These are phyloP conservation scores for Sipha maydis DNA, from an alignment of 2,888 invertebrate species.

Conservation along the genomic window DNA sequence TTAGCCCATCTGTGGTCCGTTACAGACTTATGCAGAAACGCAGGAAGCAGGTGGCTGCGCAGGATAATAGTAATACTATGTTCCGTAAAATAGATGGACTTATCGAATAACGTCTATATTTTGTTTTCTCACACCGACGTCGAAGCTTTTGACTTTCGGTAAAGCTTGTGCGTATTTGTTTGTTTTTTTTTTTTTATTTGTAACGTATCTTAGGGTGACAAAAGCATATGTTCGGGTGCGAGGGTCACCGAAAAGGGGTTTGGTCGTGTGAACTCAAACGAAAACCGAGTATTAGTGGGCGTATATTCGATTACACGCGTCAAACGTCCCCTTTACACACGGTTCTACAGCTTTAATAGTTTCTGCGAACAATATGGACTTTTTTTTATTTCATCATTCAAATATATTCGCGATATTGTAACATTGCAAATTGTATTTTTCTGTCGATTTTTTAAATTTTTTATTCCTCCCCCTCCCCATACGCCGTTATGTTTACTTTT, in stretches of 20 bases:
- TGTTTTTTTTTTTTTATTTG: background rate
- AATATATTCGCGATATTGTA: background rate
- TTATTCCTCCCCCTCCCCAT: too few species aligned
- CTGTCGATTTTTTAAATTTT: background rate
- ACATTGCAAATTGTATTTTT: too few species aligned
- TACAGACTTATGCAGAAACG: conserved; percentile 47
- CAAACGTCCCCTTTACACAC: conserved; percentile 47
- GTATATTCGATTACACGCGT: conserved; percentile 61
- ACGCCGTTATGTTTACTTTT: background rate
- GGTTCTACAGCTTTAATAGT: conserved; percentile 29
- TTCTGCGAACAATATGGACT: conserved; percentile 41
- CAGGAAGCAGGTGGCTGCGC: conserved; percentile 55
- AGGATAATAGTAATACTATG: background rate
- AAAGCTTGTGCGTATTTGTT: conserved; percentile 1
- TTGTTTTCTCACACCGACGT: background rate
- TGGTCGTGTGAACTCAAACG: conserved; percentile 61
- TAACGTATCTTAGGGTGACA: conserved; percentile 30
- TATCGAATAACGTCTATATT: too few species aligned
- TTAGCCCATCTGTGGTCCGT: conserved; percentile 60
- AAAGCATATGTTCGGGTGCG: conserved; percentile 38
- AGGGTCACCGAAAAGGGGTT: conserved; percentile 55
- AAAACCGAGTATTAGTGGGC: conserved; percentile 62
- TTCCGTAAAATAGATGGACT: too few species aligned
- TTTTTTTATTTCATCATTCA: background rate
- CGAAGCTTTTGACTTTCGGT: conserved; percentile 44